Percentiles rank a stretch among this genome's conserved stretches.
Evolutionary conservation across 2,797 vertebrate species (phyloP).

Genomic region (Acrossocheilus fasciatus): DNA sequence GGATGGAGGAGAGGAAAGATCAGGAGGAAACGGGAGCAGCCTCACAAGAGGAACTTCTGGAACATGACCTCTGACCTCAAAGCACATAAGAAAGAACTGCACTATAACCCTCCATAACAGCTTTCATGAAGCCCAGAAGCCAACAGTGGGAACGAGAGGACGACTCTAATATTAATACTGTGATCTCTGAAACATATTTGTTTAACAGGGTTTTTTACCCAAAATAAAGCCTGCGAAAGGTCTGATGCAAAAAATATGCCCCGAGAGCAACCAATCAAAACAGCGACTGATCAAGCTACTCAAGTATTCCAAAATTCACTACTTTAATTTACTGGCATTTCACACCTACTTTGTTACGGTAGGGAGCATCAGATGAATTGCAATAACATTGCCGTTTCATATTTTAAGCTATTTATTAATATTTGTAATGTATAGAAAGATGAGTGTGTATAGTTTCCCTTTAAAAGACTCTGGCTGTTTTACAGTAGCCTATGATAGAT

Average conservation of each 20-base stretch:
- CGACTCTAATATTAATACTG: neutral
- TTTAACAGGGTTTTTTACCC: neutral
- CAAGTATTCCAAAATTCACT: neutral
- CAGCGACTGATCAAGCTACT: neutral
- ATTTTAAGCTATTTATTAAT: conserved; percentile 33
- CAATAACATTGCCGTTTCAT: conserved; percentile 39
- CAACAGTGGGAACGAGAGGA: conserved; percentile 18
- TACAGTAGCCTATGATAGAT: conserved; percentile 34
- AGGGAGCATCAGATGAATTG: neutral
- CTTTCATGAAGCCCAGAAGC: conserved; percentile 28
- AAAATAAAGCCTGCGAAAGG: neutral
- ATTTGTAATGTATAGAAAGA: conserved; percentile 38
- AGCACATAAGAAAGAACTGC: conserved; percentile 62
- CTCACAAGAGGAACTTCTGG: conserved; percentile 54
- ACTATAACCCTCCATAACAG: conserved; percentile 66
- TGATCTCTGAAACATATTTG: conserved; percentile 30
- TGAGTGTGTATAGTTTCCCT: conserved; percentile 34
- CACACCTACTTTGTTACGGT: neutral
- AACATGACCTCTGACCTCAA: conserved; percentile 66
- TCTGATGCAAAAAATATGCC: neutral
- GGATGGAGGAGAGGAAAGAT: conserved; percentile 28
- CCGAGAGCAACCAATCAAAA: neutral
- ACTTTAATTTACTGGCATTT: neutral
- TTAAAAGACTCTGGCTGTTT: conserved; percentile 39
- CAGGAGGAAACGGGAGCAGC: conserved; percentile 37